Percentiles rank a stretch among this genome's conserved stretches.
Evolutionary conservation across 2,113 vertebrate genomes (phyloP).

Genomic region (Ariopsis seemanni): DNA sequence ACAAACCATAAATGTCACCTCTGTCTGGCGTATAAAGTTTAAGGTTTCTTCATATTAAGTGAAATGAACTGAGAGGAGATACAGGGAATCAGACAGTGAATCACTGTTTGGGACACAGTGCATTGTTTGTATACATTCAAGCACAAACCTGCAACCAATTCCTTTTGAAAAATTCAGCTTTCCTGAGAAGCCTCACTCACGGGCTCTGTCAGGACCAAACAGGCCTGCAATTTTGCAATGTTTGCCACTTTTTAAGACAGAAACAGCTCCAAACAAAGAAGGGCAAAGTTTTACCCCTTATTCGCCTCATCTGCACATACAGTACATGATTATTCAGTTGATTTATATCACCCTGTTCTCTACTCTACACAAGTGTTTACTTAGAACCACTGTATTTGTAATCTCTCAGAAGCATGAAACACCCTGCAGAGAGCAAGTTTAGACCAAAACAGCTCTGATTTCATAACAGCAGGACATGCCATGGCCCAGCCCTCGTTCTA

Average conservation of each 20-base stretch:
- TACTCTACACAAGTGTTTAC: slow-evolving; percentile 16
- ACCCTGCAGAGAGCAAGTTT: slow-evolving; percentile 16
- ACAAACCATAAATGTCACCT: neutral
- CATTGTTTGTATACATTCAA: neutral
- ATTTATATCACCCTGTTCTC: neutral
- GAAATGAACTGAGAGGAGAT: slow-evolving; percentile 18
- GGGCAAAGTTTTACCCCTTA: slow-evolving; percentile 44
- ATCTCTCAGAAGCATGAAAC: slow-evolving; percentile 28
- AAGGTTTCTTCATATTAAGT: neutral
- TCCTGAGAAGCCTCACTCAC: neutral
- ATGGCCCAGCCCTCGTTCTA: slow-evolving; percentile 33
- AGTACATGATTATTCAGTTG: neutral
- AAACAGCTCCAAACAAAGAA: slow-evolving; percentile 51
- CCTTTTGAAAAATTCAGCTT: neutral
- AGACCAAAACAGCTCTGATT: slow-evolving; percentile 46
- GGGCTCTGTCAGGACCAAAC: slow-evolving; percentile 60
- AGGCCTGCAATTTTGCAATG: slow-evolving; percentile 49
- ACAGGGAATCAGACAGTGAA: neutral
- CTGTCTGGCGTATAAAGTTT: slow-evolving; percentile 6
- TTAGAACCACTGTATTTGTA: slow-evolving; percentile 30
- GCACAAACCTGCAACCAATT: neutral
- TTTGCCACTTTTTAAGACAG: slow-evolving; percentile 40
- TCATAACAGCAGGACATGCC: slow-evolving; percentile 50
- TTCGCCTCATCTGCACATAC: neutral
- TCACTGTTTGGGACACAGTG: neutral